Base-by-base conservation (phyloP, 2,888 invertebrate species). In the Seladonia tumulorum region DNA sequence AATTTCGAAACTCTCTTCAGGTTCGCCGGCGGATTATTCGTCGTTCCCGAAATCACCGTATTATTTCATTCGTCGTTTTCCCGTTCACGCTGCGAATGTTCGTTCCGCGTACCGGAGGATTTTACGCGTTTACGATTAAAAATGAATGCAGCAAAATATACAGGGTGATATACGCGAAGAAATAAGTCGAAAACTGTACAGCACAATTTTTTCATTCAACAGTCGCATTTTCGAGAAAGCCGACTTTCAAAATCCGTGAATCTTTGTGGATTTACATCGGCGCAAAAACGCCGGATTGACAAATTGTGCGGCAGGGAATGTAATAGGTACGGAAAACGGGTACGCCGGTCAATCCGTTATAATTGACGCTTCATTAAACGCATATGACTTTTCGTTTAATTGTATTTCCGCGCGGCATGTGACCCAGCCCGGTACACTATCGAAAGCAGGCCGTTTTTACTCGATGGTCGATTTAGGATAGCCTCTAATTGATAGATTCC, bases 211-310 rank as follows among this genome's bases (percentile, higher is more conserved):
- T 35, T 35, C 1, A 35, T 35, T 35, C 2, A 35, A 35, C 1
- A 35, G 35, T 35, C 35, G 35, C 35, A 35, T 35, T 35, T 35
- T 35, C 1, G 35, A 35, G 35, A 35, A 35, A 35, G 35, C 3
- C 35, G 35, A 35, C 1, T 35, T 35, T 35, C 35, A 35, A 35
- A 35, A 35, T 35, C 2, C 1, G 35, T 35, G 8, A 22, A 8
- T 22, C 22, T 49, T 49, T 7, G 7, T 53, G 5, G 60, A 25
- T 80, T 87, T 82, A 71, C 74, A 87, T 83, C 66, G 5, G 25
- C 29, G 60, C 60, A 14, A 79, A 73, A 79, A 78, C 29, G 35
- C 22, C 68, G 63, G 29, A 72, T 81, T 53, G 68, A 22, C 29
- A 16, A 76, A 68, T 53, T 60, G 77, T 10, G 16, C 14, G 7